Conservation (phyloP, 35 echinoderm and acorn worm species). For the Diadema setosum region DNA sequence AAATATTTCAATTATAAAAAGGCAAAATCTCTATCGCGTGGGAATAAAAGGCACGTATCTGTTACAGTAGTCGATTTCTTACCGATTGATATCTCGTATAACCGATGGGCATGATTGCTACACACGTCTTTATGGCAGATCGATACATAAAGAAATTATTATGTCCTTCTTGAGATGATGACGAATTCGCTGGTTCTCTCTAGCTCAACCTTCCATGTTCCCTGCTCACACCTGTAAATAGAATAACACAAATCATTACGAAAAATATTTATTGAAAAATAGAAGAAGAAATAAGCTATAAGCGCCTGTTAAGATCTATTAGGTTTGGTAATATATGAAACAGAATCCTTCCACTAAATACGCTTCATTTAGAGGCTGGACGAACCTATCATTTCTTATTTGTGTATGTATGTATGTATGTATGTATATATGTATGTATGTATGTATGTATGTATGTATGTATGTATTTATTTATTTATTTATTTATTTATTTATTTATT, state of each 20-base stretch:
- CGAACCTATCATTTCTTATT: neutral
- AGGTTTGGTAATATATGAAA: neutral
- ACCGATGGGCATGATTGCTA: too few relatives aligned
- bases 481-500: conserved; percentile 27
- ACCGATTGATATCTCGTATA: too few relatives aligned
- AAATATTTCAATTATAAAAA: too few relatives aligned
- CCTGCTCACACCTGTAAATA: neutral
- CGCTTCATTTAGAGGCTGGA: neutral
- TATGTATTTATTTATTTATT: conserved; percentile 36
- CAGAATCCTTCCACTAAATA: neutral
- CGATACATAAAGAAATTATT: too few relatives aligned
- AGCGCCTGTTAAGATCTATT: neutral
- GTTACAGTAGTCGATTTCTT: too few relatives aligned
- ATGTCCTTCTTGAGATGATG: too few relatives aligned
- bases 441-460: conserved; percentile 37
- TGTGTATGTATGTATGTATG: conserved; percentile 36
- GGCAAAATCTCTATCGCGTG: too few relatives aligned
- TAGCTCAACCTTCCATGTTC: too few relatives aligned
- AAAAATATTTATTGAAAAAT: neutral
- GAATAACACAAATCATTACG: neutral
- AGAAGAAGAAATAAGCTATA: neutral
- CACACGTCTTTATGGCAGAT: too few relatives aligned
- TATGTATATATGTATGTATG: conserved; percentile 39
- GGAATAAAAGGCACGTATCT: too few relatives aligned
- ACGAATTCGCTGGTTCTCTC: too few relatives aligned